Base-by-base conservation (phyloP, 2,797 vertebrate genomes). In the Syncerus caffer region DNA sequence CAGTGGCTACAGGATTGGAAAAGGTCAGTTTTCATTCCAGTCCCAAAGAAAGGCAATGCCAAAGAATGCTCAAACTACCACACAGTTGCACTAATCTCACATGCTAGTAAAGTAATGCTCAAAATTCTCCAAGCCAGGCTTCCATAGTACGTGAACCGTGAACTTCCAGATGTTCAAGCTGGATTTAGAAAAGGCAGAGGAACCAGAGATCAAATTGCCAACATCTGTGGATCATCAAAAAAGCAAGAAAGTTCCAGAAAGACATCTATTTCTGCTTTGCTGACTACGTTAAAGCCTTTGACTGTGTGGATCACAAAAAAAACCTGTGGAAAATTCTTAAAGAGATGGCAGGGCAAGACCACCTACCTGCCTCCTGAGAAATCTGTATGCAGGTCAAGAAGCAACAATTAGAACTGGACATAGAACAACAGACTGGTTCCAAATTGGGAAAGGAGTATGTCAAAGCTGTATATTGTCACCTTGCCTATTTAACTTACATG, bases 111-210 rank as follows among this genome's bases (percentile, higher is more conserved):
- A 67, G 64, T 67, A 67, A 34, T 67, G 17, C 62, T 67, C 62
- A 67, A 34, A 67, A 67, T 11, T 67, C 64, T 34, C 64, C 64
- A 34, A 34, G 62, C 62, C 62, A 67, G 8, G 8, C 8, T 67
- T 67, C 8, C 67, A 10, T 16, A n/a, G 4, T 34, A 67, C 1
- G 0, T 34, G n/a, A 34, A 67, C n/a, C 0, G 4, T 34, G 62
- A 67, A 67, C 16, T 34, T 67, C n/a, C 17, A 19, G n/a, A 34
- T 34, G n/a, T 67, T 67, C 62, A 34, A 67, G 62, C 16, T 67
- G 62, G 16, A 34, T 67, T 67, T 67, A 67, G 16, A 67, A 67
- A 67, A 67, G n/a, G 64, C 64, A 34, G 64, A 67, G n/a, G 4
- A 67, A 67, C 64, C 64, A 34, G n/a, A 67, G 9, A 67, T 67